These are phyloP conservation scores for Dorcus parallelipipedus DNA, from an alignment of 2,888 invertebrate species.

Conservation along the genomic window DNA sequence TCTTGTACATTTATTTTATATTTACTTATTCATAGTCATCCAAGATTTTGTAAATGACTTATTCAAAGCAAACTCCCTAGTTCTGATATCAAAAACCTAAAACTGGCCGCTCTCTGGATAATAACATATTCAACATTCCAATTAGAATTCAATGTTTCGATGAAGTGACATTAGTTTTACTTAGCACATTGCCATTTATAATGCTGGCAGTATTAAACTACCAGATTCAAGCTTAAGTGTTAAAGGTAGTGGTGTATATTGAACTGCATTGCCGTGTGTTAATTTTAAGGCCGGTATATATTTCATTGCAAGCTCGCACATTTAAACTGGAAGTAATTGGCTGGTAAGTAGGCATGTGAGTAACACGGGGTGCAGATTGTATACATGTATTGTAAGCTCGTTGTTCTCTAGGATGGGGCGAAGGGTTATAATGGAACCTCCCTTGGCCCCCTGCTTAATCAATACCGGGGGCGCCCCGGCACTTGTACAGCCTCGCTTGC, in stretches of 20 bases:
- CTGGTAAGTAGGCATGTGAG: conserved; percentile 25
- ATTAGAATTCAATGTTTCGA: no score
- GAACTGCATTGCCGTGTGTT: not conserved
- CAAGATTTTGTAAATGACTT: no score
- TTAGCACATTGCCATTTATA: no score
- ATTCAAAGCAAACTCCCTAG: no score
- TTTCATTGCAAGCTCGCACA: conserved; percentile 1
- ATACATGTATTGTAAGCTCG: conserved; percentile 27
- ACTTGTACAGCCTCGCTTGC: conserved; percentile 26
- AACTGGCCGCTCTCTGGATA: no score
- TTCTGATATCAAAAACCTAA: no score
- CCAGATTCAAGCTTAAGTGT: not conserved
- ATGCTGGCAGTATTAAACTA: no score
- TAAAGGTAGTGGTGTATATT: not conserved
- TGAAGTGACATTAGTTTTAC: no score
- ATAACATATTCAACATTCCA: no score
- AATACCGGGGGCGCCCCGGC: conserved; percentile 29
- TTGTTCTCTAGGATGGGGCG: conserved; percentile 27
- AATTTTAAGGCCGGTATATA: not conserved
- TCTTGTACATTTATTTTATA: no score
- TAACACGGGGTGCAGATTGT: conserved; percentile 26
- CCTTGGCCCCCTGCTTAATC: conserved; percentile 32
- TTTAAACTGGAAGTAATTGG: conserved; percentile 19
- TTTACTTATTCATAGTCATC: no score
- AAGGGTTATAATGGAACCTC: conserved; percentile 32